A percentile compares a stretch with the other conserved stretches of the same genome.
phyloP scores from a whole-genome alignment of 2,113 vertebrate species.

The Otolemur garnettii region DNA sequence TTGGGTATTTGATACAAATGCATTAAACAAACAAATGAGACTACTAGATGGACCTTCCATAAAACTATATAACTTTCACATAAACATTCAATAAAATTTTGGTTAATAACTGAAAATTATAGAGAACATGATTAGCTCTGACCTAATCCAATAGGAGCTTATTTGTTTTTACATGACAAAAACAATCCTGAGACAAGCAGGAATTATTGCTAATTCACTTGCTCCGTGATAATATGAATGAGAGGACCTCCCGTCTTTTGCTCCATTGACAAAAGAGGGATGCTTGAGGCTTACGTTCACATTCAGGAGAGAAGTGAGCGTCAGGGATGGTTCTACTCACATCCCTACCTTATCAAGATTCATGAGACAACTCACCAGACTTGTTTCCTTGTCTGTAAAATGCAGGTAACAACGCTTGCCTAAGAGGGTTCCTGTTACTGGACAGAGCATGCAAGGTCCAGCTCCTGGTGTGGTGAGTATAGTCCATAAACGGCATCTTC shows the following conservation, averaged over 20 bases:
- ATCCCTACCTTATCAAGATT: neutral
- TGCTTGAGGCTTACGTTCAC: neutral
- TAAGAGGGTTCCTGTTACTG: neutral
- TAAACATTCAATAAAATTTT: neutral
- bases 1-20: neutral
- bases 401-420: neutral
- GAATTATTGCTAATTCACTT: neutral
- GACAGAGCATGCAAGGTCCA: neutral
- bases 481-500: neutral
- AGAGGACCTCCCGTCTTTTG: neutral
- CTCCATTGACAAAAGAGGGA: neutral
- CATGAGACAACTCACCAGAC: neutral
- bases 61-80: neutral
- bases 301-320: neutral
- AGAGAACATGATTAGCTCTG: neutral
- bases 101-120: neutral
- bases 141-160: neutral
- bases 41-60: neutral
- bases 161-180: neutral
- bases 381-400: conserved; percentile 18
- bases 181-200: neutral
- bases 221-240: neutral
- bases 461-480: neutral
- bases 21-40: neutral
- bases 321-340: neutral